Evolutionary conservation across 2,797 vertebrate genomes (phyloP), one percentile per base, ranked within the genome.

Genomic region (Micromesistius poutassou): DNA sequence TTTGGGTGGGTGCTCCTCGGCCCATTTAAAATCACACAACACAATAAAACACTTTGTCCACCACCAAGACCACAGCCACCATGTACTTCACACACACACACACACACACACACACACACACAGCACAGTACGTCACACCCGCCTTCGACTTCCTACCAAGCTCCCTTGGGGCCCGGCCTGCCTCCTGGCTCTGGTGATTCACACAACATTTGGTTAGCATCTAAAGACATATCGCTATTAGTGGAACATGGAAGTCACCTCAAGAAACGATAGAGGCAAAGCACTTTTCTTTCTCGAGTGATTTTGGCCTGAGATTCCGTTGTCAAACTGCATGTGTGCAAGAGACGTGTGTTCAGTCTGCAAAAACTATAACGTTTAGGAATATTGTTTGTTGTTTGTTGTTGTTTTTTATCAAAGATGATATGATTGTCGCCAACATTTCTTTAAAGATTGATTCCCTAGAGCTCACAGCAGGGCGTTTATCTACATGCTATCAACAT

Each of bases 11-110:
- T 78, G 83, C 72, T 76, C 82, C 83, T 83, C 16, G 75, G 80
- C 89, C 84, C 86, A 81, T 78, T 71, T 85, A 74, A 82, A 84
- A 75, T 81, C 79, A 77, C 81, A 79, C 73, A 82, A 76, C 73
- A 80, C 78, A 78, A 71, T 74, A 81, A 55, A 80, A 9, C 72
- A 76, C 31, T 28, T 46, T 83, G 76, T 81, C 75, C 73, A 66
- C 79, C 25, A 16, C 76, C 46, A 76, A 46, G 10, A 13, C 77
- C 46, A 76, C 66, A 75, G 74, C 71, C 73, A 25, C 30, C 73
- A 22, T 22, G 16, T 55, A 19, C 16, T 22, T 22, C 50, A 55
- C 50, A 55, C 50, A 55, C 46, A 22, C 19, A 55, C 50, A 55
- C 46, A 22, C 46, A 55, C 46, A 55, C 46, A 22, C 46, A 50